phyloP scores from a whole-genome alignment of 2,888 invertebrate species.

The Orthonevra nobilis region DNA sequence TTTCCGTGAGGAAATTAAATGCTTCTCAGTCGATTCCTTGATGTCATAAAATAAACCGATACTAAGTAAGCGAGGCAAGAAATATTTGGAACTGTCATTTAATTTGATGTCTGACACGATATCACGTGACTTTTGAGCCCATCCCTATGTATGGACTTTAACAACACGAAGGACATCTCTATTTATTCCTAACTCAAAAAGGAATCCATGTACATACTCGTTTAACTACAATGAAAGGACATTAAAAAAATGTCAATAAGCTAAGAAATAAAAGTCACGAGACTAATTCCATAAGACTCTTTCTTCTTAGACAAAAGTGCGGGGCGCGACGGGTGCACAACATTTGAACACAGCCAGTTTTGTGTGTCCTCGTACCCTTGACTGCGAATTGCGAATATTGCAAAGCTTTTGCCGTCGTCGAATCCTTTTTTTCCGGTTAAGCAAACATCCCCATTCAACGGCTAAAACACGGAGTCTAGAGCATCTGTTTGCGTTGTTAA shows the following conservation, averaged over 20 bases:
- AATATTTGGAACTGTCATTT: conserved; percentile 5
- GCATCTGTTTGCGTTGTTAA: conserved; percentile 53
- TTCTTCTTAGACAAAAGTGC: conserved; percentile 12
- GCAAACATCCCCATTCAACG: conserved; percentile 39
- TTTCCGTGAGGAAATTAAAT: conserved; percentile 35
- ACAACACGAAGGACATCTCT: no score
- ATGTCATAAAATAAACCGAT: background rate
- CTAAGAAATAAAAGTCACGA: conserved; percentile 55
- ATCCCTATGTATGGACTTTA: no score
- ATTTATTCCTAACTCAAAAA: background rate
- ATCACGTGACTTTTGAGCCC: no score
- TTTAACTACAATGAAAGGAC: conserved; percentile 33
- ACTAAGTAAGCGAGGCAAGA: background rate
- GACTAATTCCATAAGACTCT: conserved; percentile 24
- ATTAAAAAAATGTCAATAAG: conserved; percentile 59
- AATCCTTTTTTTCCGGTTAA: conserved; percentile 15
- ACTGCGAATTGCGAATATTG: background rate
- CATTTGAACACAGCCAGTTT: conserved; percentile 23
- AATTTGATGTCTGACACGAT: conserved; percentile 49
- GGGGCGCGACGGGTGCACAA: no score
- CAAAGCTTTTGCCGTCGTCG: background rate
- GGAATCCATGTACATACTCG: background rate
- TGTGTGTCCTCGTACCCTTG: background rate
- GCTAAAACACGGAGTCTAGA: conserved; percentile 13
- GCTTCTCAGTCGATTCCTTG: conserved; percentile 11